These are phyloP conservation scores for Ailuropoda melanoleuca DNA, from an alignment of 2,113 vertebrate species.

Conservation along the genomic window DNA sequence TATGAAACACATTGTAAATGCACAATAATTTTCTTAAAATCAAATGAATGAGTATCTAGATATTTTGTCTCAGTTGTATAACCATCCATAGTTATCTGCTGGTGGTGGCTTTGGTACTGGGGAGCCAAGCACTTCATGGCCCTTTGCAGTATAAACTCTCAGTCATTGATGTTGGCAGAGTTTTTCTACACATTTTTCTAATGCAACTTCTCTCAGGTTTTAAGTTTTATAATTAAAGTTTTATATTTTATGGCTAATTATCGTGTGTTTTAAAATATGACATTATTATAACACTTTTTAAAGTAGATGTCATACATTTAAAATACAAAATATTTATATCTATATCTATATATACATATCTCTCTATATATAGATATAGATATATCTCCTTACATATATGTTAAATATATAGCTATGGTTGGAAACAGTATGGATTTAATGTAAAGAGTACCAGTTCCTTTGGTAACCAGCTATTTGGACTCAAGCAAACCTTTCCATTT, in stretches of 20 bases:
- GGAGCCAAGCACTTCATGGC: rapidly evolving
- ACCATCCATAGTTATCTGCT: neutral
- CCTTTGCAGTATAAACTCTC: neutral
- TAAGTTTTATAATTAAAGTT: neutral
- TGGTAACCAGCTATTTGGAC: neutral
- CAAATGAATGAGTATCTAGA: neutral
- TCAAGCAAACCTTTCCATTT: neutral
- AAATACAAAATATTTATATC: neutral
- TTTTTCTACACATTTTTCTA: neutral
- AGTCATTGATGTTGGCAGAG: neutral
- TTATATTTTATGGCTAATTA: neutral
- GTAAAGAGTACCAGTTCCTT: neutral
- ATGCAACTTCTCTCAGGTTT: neutral
- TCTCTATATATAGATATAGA: too few species aligned
- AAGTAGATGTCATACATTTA: neutral
- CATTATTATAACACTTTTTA: neutral
- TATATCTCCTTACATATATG: neutral
- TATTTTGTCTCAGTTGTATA: neutral
- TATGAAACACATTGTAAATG: neutral
- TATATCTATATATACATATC: too few species aligned
- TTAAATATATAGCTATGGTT: neutral
- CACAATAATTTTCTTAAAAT: neutral
- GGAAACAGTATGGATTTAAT: neutral
- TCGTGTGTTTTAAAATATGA: neutral
- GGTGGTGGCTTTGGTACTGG: neutral